Evolutionary conservation across 2,113 vertebrate genomes (phyloP).

Genomic region (Limanda limanda): DNA sequence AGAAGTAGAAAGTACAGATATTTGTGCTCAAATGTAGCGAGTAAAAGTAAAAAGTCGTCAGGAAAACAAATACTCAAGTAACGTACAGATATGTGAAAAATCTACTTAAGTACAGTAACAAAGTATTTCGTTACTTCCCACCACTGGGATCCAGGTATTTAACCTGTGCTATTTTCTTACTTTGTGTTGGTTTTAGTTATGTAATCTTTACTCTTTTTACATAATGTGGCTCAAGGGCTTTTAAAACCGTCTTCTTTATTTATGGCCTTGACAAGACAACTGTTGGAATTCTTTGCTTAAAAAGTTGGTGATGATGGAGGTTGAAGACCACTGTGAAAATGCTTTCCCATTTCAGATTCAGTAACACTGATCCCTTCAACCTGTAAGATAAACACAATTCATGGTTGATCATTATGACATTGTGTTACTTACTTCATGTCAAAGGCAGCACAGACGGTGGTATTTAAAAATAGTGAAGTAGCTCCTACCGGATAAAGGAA

Average conservation of each 20-base stretch:
- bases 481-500: not conserved
- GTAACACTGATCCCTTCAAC: not conserved
- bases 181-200: too few species aligned
- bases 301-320: not conserved
- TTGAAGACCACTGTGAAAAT: not conserved
- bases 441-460: not conserved
- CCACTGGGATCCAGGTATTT: too few species aligned
- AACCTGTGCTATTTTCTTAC: too few species aligned
- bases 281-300: not conserved
- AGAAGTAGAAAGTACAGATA: too few species aligned
- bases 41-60: too few species aligned
- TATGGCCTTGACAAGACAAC: not conserved
- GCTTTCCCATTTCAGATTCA: not conserved
- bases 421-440: not conserved
- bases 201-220: too few species aligned
- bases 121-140: too few species aligned
- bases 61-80: too few species aligned
- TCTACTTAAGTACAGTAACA: too few species aligned
- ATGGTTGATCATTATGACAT: too few species aligned
- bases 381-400: not conserved
- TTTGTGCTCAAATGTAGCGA: too few species aligned
- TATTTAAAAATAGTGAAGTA: not conserved
- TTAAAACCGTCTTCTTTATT: not conserved
- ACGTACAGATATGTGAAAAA: too few species aligned
- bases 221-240: not conserved